These are phyloP conservation scores for Shinisaurus crocodilurus DNA, from an alignment of 2,113 vertebrate genomes.

Conservation along the genomic window DNA sequence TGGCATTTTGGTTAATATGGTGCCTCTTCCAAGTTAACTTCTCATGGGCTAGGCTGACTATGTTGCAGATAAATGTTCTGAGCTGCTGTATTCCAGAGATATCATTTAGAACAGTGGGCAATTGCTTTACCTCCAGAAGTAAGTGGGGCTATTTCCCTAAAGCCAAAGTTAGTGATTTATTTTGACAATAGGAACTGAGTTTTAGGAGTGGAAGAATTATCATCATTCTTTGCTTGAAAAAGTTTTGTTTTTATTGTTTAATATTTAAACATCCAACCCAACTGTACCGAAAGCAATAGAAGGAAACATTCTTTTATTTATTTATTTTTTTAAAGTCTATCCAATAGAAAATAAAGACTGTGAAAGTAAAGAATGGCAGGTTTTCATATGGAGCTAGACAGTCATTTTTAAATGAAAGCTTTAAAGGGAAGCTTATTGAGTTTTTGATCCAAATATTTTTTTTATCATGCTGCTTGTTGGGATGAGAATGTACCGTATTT, in stretches of 20 bases:
- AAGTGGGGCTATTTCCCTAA: slow-evolving; percentile 39
- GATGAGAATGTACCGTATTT: neutral
- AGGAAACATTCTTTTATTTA: neutral
- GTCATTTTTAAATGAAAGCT: neutral
- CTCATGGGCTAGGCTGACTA: slow-evolving; percentile 54
- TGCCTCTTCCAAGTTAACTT: slow-evolving; percentile 61
- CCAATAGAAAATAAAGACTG: neutral
- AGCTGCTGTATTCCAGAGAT: slow-evolving; percentile 49
- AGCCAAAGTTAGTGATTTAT: slow-evolving; percentile 30
- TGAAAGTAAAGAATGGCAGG: neutral
- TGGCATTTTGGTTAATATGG: slow-evolving; percentile 53
- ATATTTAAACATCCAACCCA: neutral
- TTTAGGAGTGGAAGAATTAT: slow-evolving; percentile 15
- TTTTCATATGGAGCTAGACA: neutral
- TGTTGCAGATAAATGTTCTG: slow-evolving; percentile 58
- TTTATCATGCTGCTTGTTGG: neutral
- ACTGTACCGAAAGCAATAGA: neutral
- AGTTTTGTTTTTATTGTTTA: neutral
- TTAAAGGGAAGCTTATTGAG: neutral
- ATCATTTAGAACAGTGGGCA: slow-evolving; percentile 53
- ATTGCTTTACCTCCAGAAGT: slow-evolving; percentile 57
- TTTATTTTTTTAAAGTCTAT: neutral
- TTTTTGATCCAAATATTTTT: neutral
- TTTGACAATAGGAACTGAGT: slow-evolving; percentile 36
- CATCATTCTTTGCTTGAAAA: neutral